These are phyloP conservation scores for Clarias fuscus DNA, from an alignment of 2,797 vertebrate genomes.

Conservation along the genomic window DNA sequence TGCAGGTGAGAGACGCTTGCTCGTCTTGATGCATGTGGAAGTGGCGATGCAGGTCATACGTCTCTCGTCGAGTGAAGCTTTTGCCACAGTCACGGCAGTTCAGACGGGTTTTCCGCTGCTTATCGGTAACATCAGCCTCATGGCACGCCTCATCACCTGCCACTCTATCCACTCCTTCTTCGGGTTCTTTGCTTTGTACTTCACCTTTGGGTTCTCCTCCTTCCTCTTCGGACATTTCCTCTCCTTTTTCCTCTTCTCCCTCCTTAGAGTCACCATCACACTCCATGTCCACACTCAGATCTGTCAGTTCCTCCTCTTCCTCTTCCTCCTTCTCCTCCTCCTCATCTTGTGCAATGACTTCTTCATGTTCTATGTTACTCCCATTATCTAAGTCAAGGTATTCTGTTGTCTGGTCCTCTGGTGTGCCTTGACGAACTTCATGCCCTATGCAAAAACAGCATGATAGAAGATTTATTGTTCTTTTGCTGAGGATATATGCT, in stretches of 20 bases:
- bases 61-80: constrained; percentile 74
- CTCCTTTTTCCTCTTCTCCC: constrained; percentile 13
- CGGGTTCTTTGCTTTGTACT: constrained; percentile 30
- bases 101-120: constrained; percentile 64
- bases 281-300: constrained; percentile 33
- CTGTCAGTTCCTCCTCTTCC: constrained; percentile 28
- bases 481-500: background rate
- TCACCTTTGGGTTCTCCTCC: background rate
- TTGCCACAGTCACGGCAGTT: constrained; percentile 78
- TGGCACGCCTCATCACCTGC: background rate
- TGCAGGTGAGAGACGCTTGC: constrained; percentile 75
- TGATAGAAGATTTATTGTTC: background rate
- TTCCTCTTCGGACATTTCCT: constrained; percentile 29
- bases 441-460: constrained; percentile 30
- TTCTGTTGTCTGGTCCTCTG: constrained; percentile 16
- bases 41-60: constrained; percentile 79
- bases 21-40: constrained; percentile 77
- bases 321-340: constrained; percentile 6
- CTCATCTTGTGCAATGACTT: constrained; percentile 15
- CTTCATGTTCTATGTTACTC: background rate
- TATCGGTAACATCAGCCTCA: constrained; percentile 38
- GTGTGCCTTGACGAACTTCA: constrained; percentile 7
- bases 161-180: constrained; percentile 17
- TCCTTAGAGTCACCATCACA: constrained; percentile 27
- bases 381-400: background rate